Percentiles rank a stretch among this genome's conserved stretches.
phyloP scores from a whole-genome alignment of 2,797 vertebrate species.

The Gila robusta region DNA sequence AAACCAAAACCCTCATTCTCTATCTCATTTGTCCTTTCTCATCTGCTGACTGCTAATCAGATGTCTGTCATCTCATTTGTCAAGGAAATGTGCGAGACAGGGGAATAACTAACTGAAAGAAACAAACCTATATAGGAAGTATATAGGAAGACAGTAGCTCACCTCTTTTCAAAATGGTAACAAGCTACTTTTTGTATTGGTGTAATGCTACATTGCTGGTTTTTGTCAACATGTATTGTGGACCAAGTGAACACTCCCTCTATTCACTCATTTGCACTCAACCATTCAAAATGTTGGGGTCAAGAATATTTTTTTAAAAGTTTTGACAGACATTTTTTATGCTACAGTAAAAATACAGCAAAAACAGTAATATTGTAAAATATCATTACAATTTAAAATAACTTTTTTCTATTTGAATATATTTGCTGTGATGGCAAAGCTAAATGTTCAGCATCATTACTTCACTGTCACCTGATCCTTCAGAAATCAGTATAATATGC shows the following conservation, averaged over 20 bases:
- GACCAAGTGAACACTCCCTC: background rate
- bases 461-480: background rate
- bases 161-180: background rate
- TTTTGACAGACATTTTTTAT: background rate
- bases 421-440: no score
- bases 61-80: constrained; percentile 14
- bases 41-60: constrained; percentile 27
- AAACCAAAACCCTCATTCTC: constrained; percentile 23
- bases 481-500: background rate
- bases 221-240: background rate
- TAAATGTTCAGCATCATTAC: no score
- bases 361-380: background rate
- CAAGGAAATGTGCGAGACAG: background rate
- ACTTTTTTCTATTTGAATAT: background rate
- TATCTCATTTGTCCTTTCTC: constrained; percentile 9
- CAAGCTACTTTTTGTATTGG: background rate
- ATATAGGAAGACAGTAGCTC: background rate
- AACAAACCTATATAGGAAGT: background rate
- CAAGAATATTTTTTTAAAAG: background rate
- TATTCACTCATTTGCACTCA: background rate
- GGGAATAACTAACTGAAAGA: background rate
- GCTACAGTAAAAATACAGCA: background rate
- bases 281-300: background rate
- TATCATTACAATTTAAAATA: background rate
- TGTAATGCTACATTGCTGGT: background rate